Conservation (phyloP, 2,888 invertebrate genomes). For the Leucania comma region DNA sequence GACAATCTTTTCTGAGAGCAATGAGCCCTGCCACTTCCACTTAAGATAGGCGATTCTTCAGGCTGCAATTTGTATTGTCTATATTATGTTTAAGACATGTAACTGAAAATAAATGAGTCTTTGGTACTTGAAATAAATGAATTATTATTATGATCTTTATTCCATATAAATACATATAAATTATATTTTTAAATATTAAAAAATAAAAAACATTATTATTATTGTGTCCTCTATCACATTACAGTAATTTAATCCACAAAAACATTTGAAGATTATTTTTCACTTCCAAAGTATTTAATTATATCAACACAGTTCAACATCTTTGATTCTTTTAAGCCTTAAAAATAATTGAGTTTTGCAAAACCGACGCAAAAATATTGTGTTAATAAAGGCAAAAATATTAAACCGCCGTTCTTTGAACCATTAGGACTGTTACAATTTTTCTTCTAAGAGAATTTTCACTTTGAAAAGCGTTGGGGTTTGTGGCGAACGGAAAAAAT, state of each 20-base stretch:
- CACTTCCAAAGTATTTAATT: conserved; percentile 37
- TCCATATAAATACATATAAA: too few relatives aligned
- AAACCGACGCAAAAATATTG: conserved; percentile 43
- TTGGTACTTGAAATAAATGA: too few relatives aligned
- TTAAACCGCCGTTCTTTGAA: conserved; percentile 56
- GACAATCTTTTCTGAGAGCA: too few relatives aligned
- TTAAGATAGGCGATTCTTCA: too few relatives aligned
- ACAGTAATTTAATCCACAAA: conserved; percentile 15
- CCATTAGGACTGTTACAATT: conserved; percentile 62
- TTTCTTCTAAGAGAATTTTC: conserved; percentile 65
- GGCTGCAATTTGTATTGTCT: too few relatives aligned
- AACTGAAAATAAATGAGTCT: too few relatives aligned
- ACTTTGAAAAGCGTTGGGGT: conserved; percentile 22
- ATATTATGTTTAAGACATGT: too few relatives aligned
- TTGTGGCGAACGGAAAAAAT: conserved; percentile 35
- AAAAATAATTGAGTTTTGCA: conserved; percentile 36
- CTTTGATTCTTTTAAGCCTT: conserved; percentile 24
- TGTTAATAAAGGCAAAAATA: conserved; percentile 38
- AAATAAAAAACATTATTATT: too few relatives aligned
- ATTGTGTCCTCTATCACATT: neutral
- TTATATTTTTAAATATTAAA: too few relatives aligned
- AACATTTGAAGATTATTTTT: conserved; percentile 11
- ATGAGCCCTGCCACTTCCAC: too few relatives aligned
- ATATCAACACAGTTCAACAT: conserved; percentile 29
- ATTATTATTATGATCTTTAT: too few relatives aligned